phyloP scores from a whole-genome alignment of 2,888 invertebrate genomes.

The Polydrusus pterygomalis region DNA sequence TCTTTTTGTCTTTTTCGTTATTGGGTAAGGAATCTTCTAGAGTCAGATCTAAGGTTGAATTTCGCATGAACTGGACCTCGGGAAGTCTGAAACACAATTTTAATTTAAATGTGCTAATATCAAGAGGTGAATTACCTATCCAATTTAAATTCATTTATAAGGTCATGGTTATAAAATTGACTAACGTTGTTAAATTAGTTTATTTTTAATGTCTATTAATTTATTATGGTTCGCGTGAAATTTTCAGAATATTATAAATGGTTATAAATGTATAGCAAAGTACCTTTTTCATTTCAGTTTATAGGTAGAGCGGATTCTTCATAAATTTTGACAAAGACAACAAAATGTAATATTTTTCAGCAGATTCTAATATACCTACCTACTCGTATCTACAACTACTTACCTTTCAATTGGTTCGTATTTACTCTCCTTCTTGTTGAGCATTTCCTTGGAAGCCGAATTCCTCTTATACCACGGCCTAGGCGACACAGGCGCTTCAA shows the following conservation, averaged over 20 bases:
- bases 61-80: slow-evolving; percentile 76
- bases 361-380: too few species aligned
- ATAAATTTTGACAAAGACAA: too few species aligned
- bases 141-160: slow-evolving; percentile 14
- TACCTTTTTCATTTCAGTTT: too few species aligned
- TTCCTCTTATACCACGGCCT: slow-evolving; percentile 81
- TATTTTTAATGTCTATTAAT: not conserved
- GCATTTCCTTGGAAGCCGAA: slow-evolving; percentile 67
- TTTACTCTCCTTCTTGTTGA: slow-evolving; percentile 63
- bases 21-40: slow-evolving; percentile 56
- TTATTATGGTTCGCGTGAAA: too few species aligned
- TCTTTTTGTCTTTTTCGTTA: slow-evolving; percentile 60
- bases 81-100: slow-evolving; percentile 63
- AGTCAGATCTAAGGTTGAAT: slow-evolving; percentile 67
- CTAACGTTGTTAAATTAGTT: not conserved
- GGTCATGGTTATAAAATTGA: not conserved
- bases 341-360: too few species aligned
- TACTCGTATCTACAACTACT: too few species aligned
- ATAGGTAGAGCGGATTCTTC: too few species aligned
- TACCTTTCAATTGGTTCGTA: slow-evolving; percentile 53
- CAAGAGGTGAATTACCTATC: not conserved
- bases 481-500: slow-evolving; percentile 73
- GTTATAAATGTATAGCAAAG: too few species aligned
- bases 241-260: too few species aligned
- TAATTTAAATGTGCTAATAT: not conserved